Evolutionary conservation across 1,140 invertebrate species (phyloP), one percentile per base, ranked within the genome.

Genomic region (Conus ventricosus): DNA sequence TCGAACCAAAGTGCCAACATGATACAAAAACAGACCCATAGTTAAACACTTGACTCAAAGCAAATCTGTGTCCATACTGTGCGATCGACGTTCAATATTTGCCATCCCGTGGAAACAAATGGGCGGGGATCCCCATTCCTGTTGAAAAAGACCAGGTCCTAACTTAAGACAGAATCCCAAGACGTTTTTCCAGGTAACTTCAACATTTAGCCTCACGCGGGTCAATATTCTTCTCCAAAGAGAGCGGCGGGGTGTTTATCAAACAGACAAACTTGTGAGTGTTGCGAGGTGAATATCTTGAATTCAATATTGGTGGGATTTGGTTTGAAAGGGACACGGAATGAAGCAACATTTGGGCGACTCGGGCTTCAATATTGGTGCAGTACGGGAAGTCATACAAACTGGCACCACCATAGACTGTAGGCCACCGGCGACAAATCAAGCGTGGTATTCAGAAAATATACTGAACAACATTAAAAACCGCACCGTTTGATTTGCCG

Each of bases 221-320:
- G 80, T 81, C 80, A 81, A 81, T 81, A 81, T 54, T 54, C 23
- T 10, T 54, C 15, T 2, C 23, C 7, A 78, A 78, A 27, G 5
- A 78, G 76, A 78, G 25, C 27, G 23, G 25, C 27, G 8, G 8
- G 27, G 76, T 78, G 76, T 78, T 78, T 75, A 25, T 54, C 39
- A 54, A 54, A 54, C 80, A 81, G 23, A 81, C 80, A 54, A 23
- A 23, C 80, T 17, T 17, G 17, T 81, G 80, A 51, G 27, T 81
- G 51, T 39, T 51, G 51, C 51, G 80, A 81, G 51, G 80, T 17
- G 27, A 54, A 54, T 54, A 23, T 54, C 51, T 81, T 81, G 51
- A 81, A 53, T 81, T 81, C 80, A 81, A 81, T 81, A 81, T 81
- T 78, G 13, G 80, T 81, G 7, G 80, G 80, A 81, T 81, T 81